Percentiles rank a stretch among this genome's conserved stretches.
Conservation (phyloP, 2,797 vertebrate genomes). For the Karalla daura region DNA sequence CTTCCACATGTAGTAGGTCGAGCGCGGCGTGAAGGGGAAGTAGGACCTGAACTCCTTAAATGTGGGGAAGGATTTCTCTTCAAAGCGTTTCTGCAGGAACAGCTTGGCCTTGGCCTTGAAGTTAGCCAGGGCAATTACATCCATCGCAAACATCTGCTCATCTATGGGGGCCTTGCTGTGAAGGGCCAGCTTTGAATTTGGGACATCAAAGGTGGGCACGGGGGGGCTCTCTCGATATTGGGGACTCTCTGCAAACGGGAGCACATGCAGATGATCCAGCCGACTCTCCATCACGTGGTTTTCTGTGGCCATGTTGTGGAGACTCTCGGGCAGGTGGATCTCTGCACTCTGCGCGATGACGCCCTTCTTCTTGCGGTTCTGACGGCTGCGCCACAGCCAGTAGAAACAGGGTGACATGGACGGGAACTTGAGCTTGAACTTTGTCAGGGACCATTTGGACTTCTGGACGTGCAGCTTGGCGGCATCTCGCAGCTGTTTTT, state of each 20-base stretch:
- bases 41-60: constrained; percentile 95
- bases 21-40: constrained; percentile 93
- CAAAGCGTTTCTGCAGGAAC: constrained; percentile 94
- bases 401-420: constrained; percentile 88
- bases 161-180: constrained; percentile 65
- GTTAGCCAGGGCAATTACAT: constrained; percentile 90
- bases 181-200: constrained; percentile 57
- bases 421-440: constrained; percentile 91
- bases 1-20: constrained; percentile 99
- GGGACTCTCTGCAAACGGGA: constrained; percentile 45
- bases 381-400: constrained; percentile 89
- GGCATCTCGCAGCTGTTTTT: constrained; percentile 85
- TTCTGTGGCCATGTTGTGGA: background rate
- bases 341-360: constrained; percentile 13
- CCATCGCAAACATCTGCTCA: constrained; percentile 88
- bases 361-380: constrained; percentile 48
- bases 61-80: constrained; percentile 94
- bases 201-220: constrained; percentile 35
- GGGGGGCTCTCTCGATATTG: constrained; percentile 25
- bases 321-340: constrained; percentile 11
- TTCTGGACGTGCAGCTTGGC: constrained; percentile 87
- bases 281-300: constrained; percentile 8
- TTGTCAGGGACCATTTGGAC: constrained; percentile 87
- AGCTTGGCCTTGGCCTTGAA: constrained; percentile 97
- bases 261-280: background rate